Evolutionary conservation across 1,140 invertebrate genomes (phyloP).

Genomic region (Neodiprion pinetum): DNA sequence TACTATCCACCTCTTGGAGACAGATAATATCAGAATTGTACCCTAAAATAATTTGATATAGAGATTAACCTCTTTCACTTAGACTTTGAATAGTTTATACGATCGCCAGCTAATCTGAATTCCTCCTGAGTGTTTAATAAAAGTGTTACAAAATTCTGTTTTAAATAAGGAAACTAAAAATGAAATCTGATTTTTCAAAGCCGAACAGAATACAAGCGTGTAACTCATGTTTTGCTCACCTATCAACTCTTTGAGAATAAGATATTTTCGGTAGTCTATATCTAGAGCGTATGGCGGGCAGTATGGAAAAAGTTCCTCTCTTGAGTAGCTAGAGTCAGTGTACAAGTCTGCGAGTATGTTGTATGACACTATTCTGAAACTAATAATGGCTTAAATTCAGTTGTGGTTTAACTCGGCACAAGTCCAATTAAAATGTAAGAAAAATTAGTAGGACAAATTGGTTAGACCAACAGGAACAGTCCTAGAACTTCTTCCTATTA

Average conservation of each 20-base stretch:
- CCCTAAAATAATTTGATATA: conserved; percentile 62
- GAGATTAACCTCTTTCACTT: conserved; percentile 22
- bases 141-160: no score
- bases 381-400: conserved; percentile 54
- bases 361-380: conserved; percentile 84
- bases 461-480: no score
- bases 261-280: conserved; percentile 85
- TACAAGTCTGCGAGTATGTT: conserved; percentile 91
- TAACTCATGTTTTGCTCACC: conserved; percentile 61
- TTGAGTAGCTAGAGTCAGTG: conserved; percentile 79
- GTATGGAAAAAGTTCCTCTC: conserved; percentile 77
- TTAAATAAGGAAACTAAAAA: no score
- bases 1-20: conserved; percentile 90
- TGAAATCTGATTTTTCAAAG: no score
- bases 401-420: not conserved
- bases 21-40: conserved; percentile 91
- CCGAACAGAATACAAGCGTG: no score
- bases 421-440: not conserved
- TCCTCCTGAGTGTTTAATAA: no score
- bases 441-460: not conserved
- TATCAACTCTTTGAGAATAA: conserved; percentile 83
- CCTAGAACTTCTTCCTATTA: not conserved
- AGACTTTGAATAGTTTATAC: conserved; percentile 1
- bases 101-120: no score
- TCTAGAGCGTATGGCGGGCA: conserved; percentile 80